Evolutionary conservation across 2,888 invertebrate genomes (phyloP).

Genomic region (Micropterix aruncella): DNA sequence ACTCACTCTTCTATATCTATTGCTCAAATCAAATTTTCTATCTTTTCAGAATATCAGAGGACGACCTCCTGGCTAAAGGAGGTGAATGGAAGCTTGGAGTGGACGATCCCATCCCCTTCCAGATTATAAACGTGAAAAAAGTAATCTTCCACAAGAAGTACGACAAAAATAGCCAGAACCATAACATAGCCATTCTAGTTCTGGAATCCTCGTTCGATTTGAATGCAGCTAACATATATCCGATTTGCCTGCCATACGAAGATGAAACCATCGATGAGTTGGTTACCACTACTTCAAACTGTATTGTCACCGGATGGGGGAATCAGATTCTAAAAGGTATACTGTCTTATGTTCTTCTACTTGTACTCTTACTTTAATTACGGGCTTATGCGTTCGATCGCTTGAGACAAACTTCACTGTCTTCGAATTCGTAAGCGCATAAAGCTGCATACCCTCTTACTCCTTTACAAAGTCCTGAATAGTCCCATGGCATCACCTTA

Average conservation of each 20-base stretch:
- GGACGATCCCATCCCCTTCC: conserved; percentile 65
- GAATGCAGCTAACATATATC: conserved; percentile 52
- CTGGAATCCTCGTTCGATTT: conserved; percentile 47
- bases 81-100: conserved; percentile 77
- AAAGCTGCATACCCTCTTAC: too few relatives aligned
- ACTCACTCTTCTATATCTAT: too few relatives aligned
- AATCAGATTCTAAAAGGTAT: conserved; percentile 64
- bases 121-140: conserved; percentile 55
- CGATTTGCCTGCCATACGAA: conserved; percentile 50
- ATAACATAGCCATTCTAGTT: conserved; percentile 60
- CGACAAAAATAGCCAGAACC: conserved; percentile 40
- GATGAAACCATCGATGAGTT: conserved; percentile 39
- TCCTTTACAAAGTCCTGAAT: too few relatives aligned
- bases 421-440: too few relatives aligned
- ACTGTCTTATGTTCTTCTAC: conserved; percentile 37
- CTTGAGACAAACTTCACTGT: too few relatives aligned
- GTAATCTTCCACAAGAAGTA: conserved; percentile 56
- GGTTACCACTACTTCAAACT: conserved; percentile 44
- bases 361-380: too few relatives aligned
- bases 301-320: conserved; percentile 75
- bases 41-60: conserved; percentile 25
- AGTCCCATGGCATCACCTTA: too few relatives aligned
- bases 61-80: conserved; percentile 58
- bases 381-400: too few relatives aligned
- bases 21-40: too few relatives aligned